Conservation (phyloP, 2,888 invertebrate genomes). For the Pyrochroa serraticornis region DNA sequence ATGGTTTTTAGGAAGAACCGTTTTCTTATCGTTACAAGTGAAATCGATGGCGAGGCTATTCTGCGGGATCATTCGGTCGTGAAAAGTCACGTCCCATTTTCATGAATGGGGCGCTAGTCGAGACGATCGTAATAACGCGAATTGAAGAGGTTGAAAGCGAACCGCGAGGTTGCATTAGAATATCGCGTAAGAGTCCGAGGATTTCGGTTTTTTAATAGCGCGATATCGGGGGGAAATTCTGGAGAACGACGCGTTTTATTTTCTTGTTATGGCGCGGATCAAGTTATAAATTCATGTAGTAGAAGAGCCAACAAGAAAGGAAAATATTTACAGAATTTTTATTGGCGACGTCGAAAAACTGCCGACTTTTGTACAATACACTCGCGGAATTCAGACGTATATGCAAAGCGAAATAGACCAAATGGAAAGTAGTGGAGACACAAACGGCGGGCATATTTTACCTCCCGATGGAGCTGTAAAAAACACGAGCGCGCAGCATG, state of each 20-base stretch:
- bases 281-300: constrained; percentile 10
- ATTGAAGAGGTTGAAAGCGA: background rate
- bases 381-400: constrained; percentile 24
- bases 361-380: constrained; percentile 8
- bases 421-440: constrained; percentile 21
- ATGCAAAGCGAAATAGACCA: constrained; percentile 24
- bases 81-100: constrained; percentile 31
- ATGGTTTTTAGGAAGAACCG: background rate
- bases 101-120: constrained; percentile 24
- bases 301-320: no score
- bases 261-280: background rate
- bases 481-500: constrained; percentile 31
- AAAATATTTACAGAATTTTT: background rate
- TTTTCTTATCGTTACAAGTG: constrained; percentile 36
- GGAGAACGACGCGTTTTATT: no score
- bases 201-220: background rate
- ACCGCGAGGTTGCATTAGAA: background rate
- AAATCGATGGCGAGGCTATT: constrained; percentile 37
- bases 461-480: constrained; percentile 36
- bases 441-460: constrained; percentile 32
- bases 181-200: background rate
- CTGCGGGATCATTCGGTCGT: constrained; percentile 29
- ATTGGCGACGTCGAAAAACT: constrained; percentile 1
- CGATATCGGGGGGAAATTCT: background rate
- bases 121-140: constrained; percentile 18